Evolutionary conservation across 2,113 vertebrate genomes (phyloP), one percentile per base, ranked within the genome.

Genomic region (Phalacrocorax brasilianus): DNA sequence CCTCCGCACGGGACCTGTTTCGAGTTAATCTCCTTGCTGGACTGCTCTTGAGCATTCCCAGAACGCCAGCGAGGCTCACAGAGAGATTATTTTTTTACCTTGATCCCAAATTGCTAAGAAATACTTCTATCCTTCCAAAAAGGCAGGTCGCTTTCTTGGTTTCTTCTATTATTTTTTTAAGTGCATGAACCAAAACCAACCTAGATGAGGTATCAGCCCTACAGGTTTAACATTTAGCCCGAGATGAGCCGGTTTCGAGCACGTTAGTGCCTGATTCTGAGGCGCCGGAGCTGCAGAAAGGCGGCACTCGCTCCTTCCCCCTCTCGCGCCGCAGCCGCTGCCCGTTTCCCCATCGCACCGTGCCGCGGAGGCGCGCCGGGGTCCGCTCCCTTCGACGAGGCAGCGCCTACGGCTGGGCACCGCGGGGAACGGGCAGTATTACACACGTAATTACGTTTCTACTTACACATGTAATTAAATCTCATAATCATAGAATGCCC

Each of bases 401-500:
- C 50, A 78, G 38, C 53, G 2, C 16, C 9, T 9, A 32, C 0
- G 5, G 33, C 65, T 1, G 1, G 62, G 42, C 30, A 45, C 26
- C 50, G 23, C 0, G 1, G 38, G 38, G 62, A 38, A 49, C 27
- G 30, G 62, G 26, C 19, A 17, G 63, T 0, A 2, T 14, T 12
- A 33, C 13, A 4, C 21, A 1, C 5, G 44, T 18, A 45, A 45
- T 18, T 45, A 45, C 44, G 6, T 45, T 45, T 45, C 44, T 45
- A 45, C 44, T 45, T 45, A 45, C 44, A 18, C 17, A 2, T 0
- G 42, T 2, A 20, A 58, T n/a, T 35, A 38, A 66, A 32, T 23
- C 83, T 40, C 35, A 5, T 1, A 21, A 38, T 38, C 38, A 38
- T 38, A 38, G 38, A 38, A 38, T 38, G 38, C 38, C 38, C 38